Conservation (phyloP, 1,140 invertebrate species). For the Pygmarrhopalites habei region DNA sequence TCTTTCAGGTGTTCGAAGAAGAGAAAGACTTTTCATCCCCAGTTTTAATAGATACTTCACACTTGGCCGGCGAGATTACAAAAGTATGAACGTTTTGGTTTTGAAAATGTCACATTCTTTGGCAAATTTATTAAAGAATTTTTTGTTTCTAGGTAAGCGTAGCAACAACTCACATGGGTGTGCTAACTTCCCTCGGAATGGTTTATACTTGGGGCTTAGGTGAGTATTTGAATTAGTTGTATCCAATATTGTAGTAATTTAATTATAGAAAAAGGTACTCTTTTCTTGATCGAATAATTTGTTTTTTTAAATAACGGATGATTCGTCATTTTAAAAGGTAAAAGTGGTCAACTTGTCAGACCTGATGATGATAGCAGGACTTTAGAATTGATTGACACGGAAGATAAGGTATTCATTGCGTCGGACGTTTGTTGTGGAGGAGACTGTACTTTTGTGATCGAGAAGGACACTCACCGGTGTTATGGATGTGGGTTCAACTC, state of each 20-base stretch:
- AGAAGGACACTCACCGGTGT: slow-evolving; percentile 26
- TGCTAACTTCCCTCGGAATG: slow-evolving; percentile 29
- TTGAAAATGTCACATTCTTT: too few species aligned
- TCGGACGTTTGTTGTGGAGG: slow-evolving; percentile 31
- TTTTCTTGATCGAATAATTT: neutral
- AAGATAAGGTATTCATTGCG: slow-evolving; percentile 29
- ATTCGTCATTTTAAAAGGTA: too few species aligned
- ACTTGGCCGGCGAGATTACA: slow-evolving; percentile 33
- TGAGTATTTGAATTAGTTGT: too few species aligned
- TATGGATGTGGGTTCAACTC: slow-evolving; percentile 39
- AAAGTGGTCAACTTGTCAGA: slow-evolving; percentile 34
- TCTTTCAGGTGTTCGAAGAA: too few species aligned
- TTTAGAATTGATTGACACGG: slow-evolving; percentile 32
- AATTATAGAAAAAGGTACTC: neutral
- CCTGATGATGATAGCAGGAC: slow-evolving; percentile 33
- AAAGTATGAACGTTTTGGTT: slow-evolving; percentile 16
- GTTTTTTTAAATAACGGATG: neutral
- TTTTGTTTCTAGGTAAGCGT: slow-evolving; percentile 22
- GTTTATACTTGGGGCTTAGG: slow-evolving; percentile 35
- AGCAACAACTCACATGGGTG: slow-evolving; percentile 32
- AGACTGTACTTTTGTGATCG: slow-evolving; percentile 37
- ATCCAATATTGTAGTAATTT: neutral
- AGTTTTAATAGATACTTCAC: slow-evolving; percentile 24
- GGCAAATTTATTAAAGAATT: neutral
- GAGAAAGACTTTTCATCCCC: slow-evolving; percentile 33